Base-by-base conservation (phyloP, 2,888 invertebrate genomes). In the Lasiommata megera region DNA sequence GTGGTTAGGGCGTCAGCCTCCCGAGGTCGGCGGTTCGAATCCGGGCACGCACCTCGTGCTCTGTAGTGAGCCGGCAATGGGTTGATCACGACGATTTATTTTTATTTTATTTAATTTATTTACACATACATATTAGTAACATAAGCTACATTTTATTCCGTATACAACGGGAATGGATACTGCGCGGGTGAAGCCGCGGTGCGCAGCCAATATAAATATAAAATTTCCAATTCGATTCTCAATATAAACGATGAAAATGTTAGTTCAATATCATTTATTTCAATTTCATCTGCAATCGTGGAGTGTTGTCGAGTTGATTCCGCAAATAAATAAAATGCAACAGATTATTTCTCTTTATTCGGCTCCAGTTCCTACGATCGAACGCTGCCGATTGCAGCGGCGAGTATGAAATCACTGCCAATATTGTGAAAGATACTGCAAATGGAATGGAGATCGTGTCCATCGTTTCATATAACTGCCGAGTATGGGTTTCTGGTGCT, bases 381-480 rank as follows among this genome's bases (percentile, higher is more conserved):
- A 58, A 50, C 51, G 54, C 54, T 56, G 60, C 59, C 61, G 44
- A 58, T 62, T 60, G 50, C 53, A 60, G 56, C 56, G 41, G 54
- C 57, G 38, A 53, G 56, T 65, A 66, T 77, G 76, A 80, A 82
- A 82, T 80, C 79, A 73, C 71, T 67, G 66, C 67, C 76, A 74
- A 76, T 80, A 73, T 68, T 70, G 69, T 70, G 71, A 71, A 65
- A 79, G 73, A 80, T 84, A 84, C 77, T 84, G 82, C 82, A 82
- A 85, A 84, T 84, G 79, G 79, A 84, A 83, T 75, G 68, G 79
- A 76, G 72, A 79, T 74, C 71, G 75, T 68, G 70, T 71, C 65
- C 68, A 64, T 68, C 63, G 66, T 65, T 60, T 61, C 58, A 56
- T 62, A 61, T 67, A 65, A 67, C 60, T 58, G 64, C 62, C 50